phyloP scores from a whole-genome alignment of 2,797 vertebrate species.

The Sebastes paucispinis region DNA sequence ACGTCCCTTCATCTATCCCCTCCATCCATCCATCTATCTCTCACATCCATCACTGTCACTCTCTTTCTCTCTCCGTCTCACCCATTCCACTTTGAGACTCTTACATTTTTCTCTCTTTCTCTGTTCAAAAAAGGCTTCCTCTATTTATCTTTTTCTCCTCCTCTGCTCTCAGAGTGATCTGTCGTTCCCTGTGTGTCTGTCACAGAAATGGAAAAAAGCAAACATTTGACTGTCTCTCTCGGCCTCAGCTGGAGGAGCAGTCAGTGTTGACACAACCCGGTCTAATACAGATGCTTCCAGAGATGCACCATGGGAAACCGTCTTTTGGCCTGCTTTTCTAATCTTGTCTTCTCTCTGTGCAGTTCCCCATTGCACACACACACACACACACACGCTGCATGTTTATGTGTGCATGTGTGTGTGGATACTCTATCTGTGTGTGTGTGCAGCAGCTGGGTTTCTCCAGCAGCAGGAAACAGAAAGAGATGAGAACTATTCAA shows the following conservation, averaged over 20 bases:
- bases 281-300: slow-evolving; percentile 71
- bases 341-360: slow-evolving; percentile 56
- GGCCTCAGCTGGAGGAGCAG: slow-evolving; percentile 62
- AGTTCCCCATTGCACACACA: slow-evolving; percentile 11
- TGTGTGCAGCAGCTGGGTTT: slow-evolving; percentile 17
- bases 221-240: slow-evolving; percentile 2
- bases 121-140: slow-evolving; percentile 43
- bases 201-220: slow-evolving; percentile 25
- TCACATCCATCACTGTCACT: slow-evolving; percentile 55
- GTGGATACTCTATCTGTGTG: slow-evolving; percentile 3
- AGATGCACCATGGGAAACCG: slow-evolving; percentile 71
- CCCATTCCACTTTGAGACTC: slow-evolving; percentile 34
- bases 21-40: slow-evolving; percentile 51
- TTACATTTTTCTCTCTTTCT: slow-evolving; percentile 33
- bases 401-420: not conserved
- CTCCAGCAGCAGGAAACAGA: slow-evolving; percentile 30
- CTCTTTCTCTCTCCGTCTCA: slow-evolving; percentile 24
- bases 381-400: not conserved
- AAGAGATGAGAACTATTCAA: slow-evolving; percentile 53
- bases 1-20: slow-evolving; percentile 32
- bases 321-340: slow-evolving; percentile 72
- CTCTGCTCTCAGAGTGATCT: slow-evolving; percentile 31
- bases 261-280: slow-evolving; percentile 67
- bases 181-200: slow-evolving; percentile 39
- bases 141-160: slow-evolving; percentile 53